Conservation (phyloP, 2,797 vertebrate species). For the Euthynnus affinis region DNA sequence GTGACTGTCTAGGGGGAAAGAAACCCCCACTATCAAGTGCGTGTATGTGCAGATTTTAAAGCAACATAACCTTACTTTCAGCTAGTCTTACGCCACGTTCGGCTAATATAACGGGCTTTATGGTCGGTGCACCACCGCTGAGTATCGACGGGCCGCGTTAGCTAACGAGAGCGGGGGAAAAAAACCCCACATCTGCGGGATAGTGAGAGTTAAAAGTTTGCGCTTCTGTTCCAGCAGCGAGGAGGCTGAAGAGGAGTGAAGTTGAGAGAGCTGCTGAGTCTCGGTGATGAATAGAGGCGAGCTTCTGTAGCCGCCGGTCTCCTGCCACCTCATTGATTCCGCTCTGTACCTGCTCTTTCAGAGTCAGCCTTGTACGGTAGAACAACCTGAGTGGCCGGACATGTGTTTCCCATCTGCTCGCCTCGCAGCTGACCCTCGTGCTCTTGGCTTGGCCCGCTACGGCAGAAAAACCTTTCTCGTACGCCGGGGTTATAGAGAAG, state of each 20-base stretch:
- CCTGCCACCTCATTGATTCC: constrained; percentile 51
- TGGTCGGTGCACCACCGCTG: neutral
- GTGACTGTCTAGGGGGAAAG: no score
- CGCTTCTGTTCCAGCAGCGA: constrained; percentile 14
- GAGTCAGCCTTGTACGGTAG: constrained; percentile 10
- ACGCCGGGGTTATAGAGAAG: constrained; percentile 39
- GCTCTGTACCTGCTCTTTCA: constrained; percentile 46
- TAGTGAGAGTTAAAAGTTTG: constrained; percentile 9
- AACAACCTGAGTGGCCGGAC: constrained; percentile 19
- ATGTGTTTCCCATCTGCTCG: constrained; percentile 40
- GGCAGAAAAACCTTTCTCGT: constrained; percentile 34
- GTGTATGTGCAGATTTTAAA: no score
- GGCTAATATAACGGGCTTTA: no score
- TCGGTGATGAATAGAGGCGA: constrained; percentile 15
- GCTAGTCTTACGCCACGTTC: no score
- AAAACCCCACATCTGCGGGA: constrained; percentile 13
- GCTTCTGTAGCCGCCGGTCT: constrained; percentile 24
- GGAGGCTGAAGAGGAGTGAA: neutral
- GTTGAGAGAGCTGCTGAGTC: neutral
- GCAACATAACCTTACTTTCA: no score
- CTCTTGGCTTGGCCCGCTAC: constrained; percentile 27
- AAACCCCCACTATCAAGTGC: no score
- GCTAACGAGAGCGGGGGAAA: constrained; percentile 23
- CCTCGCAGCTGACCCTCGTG: constrained; percentile 54
- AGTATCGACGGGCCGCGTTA: constrained; percentile 44